Evolutionary conservation across 2,888 invertebrate species (phyloP).

Genomic region (Oligia fasciuncula): DNA sequence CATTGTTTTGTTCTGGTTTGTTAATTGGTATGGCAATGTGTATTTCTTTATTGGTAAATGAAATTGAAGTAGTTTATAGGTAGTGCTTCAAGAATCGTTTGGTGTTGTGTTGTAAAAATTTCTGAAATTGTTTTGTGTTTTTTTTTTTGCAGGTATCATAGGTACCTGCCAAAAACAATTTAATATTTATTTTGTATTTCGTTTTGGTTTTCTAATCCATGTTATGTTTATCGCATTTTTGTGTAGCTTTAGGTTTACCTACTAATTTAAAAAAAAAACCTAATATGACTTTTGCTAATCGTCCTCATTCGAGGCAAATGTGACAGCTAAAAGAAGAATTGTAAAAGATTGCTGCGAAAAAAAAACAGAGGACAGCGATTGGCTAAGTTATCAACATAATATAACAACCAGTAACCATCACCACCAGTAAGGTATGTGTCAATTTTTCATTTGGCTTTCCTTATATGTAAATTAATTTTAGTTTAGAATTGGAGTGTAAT

Average conservation of each 20-base stretch:
- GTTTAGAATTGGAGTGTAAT: not conserved
- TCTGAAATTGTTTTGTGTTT: too few relatives aligned
- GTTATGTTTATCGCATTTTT: not conserved
- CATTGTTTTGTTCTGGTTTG: conserved; percentile 57
- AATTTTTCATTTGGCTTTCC: too few relatives aligned
- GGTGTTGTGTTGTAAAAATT: not conserved
- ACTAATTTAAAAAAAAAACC: too few relatives aligned
- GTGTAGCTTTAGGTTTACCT: too few relatives aligned
- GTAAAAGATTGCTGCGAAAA: not conserved
- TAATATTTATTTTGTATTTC: not conserved
- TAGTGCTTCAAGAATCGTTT: not conserved
- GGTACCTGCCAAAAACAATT: too few relatives aligned
- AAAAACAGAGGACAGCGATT: not conserved
- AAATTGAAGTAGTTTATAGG: not conserved
- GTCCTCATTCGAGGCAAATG: too few relatives aligned
- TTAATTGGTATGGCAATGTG: conserved; percentile 49
- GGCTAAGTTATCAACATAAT: too few relatives aligned
- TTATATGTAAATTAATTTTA: not conserved
- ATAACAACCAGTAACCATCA: too few relatives aligned
- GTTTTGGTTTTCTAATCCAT: not conserved
- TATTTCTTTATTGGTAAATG: conserved; percentile 13
- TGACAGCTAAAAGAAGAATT: not conserved
- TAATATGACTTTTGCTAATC: too few relatives aligned
- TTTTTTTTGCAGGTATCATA: not conserved
- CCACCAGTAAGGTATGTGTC: too few relatives aligned